These are phyloP conservation scores for Grallaria varia DNA, from an alignment of 2,113 vertebrate species.

Conservation along the genomic window DNA sequence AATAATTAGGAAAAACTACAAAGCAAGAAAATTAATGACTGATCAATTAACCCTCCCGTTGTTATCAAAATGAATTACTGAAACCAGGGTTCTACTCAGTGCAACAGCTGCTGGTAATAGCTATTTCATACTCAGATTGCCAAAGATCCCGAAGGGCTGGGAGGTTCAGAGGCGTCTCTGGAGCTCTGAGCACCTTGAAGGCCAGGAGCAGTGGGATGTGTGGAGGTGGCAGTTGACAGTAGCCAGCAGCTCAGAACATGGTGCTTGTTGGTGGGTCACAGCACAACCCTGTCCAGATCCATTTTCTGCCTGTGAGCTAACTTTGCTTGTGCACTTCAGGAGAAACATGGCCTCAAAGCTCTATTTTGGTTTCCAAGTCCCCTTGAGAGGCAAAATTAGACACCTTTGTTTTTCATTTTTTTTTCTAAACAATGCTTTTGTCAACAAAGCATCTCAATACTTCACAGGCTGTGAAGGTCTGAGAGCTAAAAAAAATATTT, in stretches of 20 bases:
- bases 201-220: neutral
- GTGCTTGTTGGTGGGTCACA: accelerated
- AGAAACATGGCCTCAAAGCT: neutral
- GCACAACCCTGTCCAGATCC: accelerated
- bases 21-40: conserved; percentile 19
- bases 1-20: neutral
- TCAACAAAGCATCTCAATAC: neutral
- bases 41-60: neutral
- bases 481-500: neutral
- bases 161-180: neutral
- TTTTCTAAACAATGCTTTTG: neutral
- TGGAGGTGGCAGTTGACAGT: accelerated
- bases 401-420: neutral
- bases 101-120: neutral
- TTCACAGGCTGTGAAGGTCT: neutral
- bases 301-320: neutral
- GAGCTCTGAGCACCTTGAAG: neutral
- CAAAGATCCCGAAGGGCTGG: neutral
- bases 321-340: neutral
- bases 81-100: neutral
- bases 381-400: neutral
- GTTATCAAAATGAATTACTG: conserved; percentile 20
- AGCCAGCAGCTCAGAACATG: accelerated
- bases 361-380: neutral
- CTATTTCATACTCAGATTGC: neutral